Conservation (phyloP, 2,797 vertebrate genomes). For the Macropodus opercularis region DNA sequence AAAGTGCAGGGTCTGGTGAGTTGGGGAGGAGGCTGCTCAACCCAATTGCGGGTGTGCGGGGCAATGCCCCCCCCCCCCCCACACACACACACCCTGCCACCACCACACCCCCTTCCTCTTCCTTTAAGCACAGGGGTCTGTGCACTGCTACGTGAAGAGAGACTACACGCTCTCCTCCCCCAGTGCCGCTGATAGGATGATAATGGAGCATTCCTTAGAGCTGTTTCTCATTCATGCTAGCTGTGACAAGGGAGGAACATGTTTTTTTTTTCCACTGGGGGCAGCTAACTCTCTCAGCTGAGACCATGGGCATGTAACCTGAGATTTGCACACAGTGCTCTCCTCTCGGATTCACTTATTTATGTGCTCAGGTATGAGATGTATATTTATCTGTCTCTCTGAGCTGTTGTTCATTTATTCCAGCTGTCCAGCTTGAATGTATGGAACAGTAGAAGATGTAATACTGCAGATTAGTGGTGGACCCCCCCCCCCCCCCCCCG, state of each 20-base stretch:
- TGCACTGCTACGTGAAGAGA: constrained; percentile 57
- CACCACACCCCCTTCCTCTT: constrained; percentile 16
- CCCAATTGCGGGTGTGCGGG: constrained; percentile 68
- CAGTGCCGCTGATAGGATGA: constrained; percentile 73
- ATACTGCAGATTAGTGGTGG: constrained; percentile 21
- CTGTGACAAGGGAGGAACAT: constrained; percentile 72
- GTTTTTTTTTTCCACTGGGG: constrained; percentile 54
- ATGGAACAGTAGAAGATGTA: constrained; percentile 15
- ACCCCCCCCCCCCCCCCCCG: too few relatives aligned
- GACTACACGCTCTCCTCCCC: constrained; percentile 69
- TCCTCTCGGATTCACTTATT: constrained; percentile 57
- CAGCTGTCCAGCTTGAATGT: constrained; percentile 8
- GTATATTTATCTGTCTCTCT: constrained; percentile 48
- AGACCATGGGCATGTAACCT: constrained; percentile 69
- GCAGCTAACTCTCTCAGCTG: constrained; percentile 58
- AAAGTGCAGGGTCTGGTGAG: constrained; percentile 74
- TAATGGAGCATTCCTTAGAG: constrained; percentile 77
- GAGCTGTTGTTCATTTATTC: constrained; percentile 41
- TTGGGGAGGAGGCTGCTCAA: constrained; percentile 64
- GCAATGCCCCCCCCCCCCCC: constrained; percentile 47
- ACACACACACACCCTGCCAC: too few relatives aligned
- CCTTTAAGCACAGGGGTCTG: constrained; percentile 68
- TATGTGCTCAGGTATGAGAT: constrained; percentile 52
- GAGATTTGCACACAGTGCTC: constrained; percentile 60
- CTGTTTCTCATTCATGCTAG: constrained; percentile 76